These are phyloP conservation scores for Philonicus albiceps DNA, from an alignment of 2,888 invertebrate species.

Conservation along the genomic window DNA sequence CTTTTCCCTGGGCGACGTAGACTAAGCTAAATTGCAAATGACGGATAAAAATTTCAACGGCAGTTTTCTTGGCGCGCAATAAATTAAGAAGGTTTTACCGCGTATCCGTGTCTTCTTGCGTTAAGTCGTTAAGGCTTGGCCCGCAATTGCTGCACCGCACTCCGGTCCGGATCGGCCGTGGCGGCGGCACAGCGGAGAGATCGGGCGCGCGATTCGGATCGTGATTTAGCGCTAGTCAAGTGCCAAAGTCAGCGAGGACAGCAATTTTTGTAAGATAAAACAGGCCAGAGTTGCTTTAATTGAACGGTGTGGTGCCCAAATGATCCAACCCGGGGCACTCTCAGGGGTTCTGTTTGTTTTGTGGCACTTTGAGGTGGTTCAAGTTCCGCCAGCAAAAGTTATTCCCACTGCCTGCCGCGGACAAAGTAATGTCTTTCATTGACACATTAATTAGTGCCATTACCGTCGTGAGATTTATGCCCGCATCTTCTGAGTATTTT, in stretches of 20 bases:
- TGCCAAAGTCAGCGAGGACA: conserved; percentile 38
- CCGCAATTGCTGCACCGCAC: not conserved
- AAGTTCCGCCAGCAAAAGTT: not conserved
- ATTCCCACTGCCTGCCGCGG: not conserved
- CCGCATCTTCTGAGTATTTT: not conserved
- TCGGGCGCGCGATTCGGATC: not conserved
- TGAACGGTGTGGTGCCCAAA: not conserved
- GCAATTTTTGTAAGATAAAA: conserved; percentile 9
- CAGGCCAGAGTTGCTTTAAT: not conserved
- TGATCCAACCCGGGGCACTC: not conserved
- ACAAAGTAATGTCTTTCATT: conserved; percentile 25
- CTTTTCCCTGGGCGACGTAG: not conserved
- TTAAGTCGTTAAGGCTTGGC: conserved; percentile 27
- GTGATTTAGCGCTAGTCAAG: conserved; percentile 39
- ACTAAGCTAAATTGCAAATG: conserved; percentile 38
- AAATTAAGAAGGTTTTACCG: conserved; percentile 29
- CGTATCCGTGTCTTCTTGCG: conserved; percentile 8
- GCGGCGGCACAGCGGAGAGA: not conserved
- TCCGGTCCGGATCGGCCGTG: not conserved
- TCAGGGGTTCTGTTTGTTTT: not conserved
- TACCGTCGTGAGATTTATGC: conserved; percentile 21
- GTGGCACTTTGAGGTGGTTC: not conserved
- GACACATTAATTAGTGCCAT: conserved; percentile 38
- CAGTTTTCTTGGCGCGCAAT: conserved; percentile 34
- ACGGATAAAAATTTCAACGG: conserved; percentile 41